Conservation (phyloP, 1,140 invertebrate species). For the Chrysoperla carnea region DNA sequence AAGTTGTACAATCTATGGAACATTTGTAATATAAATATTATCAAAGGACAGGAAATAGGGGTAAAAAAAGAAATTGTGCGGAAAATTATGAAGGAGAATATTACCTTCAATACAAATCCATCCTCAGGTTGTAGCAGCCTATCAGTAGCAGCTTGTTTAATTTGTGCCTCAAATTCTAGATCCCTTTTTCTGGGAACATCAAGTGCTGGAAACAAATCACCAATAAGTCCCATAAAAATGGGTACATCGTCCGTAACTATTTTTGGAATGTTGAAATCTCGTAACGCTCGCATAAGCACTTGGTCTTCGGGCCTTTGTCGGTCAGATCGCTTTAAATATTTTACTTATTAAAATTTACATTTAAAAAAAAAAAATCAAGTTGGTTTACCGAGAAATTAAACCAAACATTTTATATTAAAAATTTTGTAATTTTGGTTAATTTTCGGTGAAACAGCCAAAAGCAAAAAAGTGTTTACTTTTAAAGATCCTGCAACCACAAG, state of each 20-base stretch:
- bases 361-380: not conserved
- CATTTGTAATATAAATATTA: slow-evolving; percentile 3
- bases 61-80: not conserved
- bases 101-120: slow-evolving; percentile 64
- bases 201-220: slow-evolving; percentile 75
- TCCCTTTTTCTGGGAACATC: slow-evolving; percentile 74
- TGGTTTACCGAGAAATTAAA: too few relatives aligned
- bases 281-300: slow-evolving; percentile 64
- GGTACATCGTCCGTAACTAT: slow-evolving; percentile 79
- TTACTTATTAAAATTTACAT: not conserved
- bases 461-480: too few relatives aligned
- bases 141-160: slow-evolving; percentile 59
- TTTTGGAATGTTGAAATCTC: slow-evolving; percentile 88
- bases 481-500: slow-evolving; percentile 78
- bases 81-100: not conserved
- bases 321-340: slow-evolving; percentile 33
- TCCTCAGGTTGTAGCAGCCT: slow-evolving; percentile 82
- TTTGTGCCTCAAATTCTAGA: slow-evolving; percentile 64
- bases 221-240: slow-evolving; percentile 82
- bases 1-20: slow-evolving; percentile 63
- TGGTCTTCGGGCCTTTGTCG: slow-evolving; percentile 53
- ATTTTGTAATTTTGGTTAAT: too few relatives aligned
- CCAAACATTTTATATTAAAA: too few relatives aligned
- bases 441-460: too few relatives aligned
- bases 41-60: not conserved